phyloP scores from a whole-genome alignment of 2,113 vertebrate species.

The Epinephelus moara region DNA sequence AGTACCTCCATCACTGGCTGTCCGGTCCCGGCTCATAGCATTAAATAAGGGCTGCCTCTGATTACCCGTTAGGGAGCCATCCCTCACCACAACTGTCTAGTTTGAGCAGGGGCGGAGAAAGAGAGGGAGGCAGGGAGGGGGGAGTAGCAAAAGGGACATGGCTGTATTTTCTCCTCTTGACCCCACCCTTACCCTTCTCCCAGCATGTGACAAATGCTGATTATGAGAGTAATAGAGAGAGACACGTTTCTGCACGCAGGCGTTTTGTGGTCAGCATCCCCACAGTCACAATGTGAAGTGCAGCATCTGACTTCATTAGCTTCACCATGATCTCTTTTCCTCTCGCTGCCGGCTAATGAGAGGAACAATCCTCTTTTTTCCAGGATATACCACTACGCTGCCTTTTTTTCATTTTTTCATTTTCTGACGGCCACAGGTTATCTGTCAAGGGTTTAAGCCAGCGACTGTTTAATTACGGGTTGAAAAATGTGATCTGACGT shows the following conservation, averaged over 20 bases:
- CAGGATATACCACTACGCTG: neutral
- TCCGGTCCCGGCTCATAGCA: conserved; percentile 53
- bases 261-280: conserved; percentile 9
- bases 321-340: neutral
- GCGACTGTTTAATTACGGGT: conserved; percentile 59
- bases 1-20: conserved; percentile 69
- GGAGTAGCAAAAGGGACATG: conserved; percentile 1
- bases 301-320: conserved; percentile 27
- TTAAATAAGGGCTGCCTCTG: conserved; percentile 72
- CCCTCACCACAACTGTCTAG: conserved; percentile 48
- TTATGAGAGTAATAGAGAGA: conserved; percentile 11
- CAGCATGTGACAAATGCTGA: conserved; percentile 43
- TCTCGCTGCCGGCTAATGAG: neutral
- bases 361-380: neutral
- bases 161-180: conserved; percentile 50
- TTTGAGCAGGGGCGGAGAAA: conserved; percentile 18
- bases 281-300: conserved; percentile 7
- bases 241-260: neutral
- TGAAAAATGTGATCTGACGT: conserved; percentile 57
- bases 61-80: conserved; percentile 68
- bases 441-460: conserved; percentile 36
- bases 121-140: neutral
- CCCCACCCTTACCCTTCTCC: conserved; percentile 35
- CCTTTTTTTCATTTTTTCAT: conserved; percentile 13
- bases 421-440: conserved; percentile 45